Evolutionary conservation across 2,113 vertebrate species (phyloP).

Genomic region (Pedionomus torquatus): DNA sequence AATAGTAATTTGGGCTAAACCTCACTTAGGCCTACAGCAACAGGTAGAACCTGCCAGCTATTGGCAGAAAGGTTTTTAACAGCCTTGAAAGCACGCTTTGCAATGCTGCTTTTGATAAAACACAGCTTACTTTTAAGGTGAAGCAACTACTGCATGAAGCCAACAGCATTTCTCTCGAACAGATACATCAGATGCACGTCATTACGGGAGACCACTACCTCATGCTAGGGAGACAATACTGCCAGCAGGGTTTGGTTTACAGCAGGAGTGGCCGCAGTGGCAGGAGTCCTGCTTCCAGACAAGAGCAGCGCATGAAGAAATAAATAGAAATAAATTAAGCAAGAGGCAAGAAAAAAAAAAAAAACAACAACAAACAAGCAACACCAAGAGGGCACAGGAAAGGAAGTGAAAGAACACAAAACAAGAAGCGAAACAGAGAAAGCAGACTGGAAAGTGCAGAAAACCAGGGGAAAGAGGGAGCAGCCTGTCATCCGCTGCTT

Average conservation of each 20-base stretch:
- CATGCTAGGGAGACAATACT: neutral
- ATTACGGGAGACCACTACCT: neutral
- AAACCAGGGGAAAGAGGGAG: neutral
- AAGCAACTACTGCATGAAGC: neutral
- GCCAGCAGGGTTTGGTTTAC: neutral
- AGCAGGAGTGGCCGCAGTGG: accelerated
- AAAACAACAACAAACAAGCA: neutral
- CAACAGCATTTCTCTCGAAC: neutral
- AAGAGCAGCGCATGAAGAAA: neutral
- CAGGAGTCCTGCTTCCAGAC: neutral
- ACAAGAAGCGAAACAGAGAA: neutral
- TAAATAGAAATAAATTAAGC: neutral
- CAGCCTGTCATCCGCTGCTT: neutral
- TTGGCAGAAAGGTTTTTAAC: neutral
- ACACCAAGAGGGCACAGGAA: neutral
- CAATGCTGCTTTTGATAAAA: neutral
- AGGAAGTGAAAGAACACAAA: neutral
- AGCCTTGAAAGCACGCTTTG: neutral
- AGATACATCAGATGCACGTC: accelerated
- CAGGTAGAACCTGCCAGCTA: neutral
- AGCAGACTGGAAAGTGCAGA: neutral
- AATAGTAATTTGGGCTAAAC: neutral
- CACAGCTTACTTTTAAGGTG: neutral
- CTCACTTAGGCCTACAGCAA: neutral
- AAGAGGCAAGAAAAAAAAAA: neutral